phyloP scores from a whole-genome alignment of 2,888 invertebrate genomes.

The Monoplex corrugatus region DNA sequence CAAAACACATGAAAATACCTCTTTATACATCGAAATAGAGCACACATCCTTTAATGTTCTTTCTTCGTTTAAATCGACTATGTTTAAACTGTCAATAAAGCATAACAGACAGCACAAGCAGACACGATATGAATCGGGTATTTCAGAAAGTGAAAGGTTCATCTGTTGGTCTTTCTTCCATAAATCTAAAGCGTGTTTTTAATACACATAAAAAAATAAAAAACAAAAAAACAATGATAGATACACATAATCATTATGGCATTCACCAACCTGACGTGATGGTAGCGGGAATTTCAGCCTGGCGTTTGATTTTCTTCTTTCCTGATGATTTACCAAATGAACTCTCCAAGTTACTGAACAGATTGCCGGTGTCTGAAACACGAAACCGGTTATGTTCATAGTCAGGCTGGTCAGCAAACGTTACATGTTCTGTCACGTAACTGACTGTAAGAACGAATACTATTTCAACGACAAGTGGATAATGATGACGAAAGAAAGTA shows the following conservation, averaged over 20 bases:
- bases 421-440: neutral
- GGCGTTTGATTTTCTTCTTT: constrained; percentile 49
- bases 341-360: constrained; percentile 59
- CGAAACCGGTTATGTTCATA: neutral
- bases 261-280: constrained; percentile 38
- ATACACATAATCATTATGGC: neutral
- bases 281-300: constrained; percentile 36
- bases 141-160: no score
- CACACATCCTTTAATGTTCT: no score
- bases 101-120: no score
- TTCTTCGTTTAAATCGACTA: no score
- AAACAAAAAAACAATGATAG: neutral
- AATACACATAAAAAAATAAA: neutral
- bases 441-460: neutral
- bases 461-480: neutral
- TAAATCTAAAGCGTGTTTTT: no score
- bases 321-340: constrained; percentile 44
- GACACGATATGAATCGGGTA: no score
- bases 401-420: neutral
- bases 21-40: no score
- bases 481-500: neutral
- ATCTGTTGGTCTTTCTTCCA: no score
- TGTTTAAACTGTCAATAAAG: no score
- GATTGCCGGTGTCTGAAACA: constrained; percentile 56
- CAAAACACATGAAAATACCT: no score